phyloP scores from a whole-genome alignment of 2,113 vertebrate genomes.

The Agelaius tricolor region DNA sequence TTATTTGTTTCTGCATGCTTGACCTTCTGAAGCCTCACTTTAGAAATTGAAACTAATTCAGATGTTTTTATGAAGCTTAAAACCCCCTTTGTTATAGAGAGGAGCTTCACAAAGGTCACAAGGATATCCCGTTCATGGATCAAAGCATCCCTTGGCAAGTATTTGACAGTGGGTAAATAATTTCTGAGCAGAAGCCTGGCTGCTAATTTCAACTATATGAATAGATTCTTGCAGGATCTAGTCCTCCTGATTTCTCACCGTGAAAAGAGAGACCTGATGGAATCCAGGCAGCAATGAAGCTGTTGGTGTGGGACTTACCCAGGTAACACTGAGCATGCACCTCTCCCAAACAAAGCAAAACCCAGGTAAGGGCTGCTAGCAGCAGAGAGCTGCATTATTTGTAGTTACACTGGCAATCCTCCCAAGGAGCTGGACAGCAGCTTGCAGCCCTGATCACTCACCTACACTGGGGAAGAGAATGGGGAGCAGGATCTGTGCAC shows the following conservation, averaged over 20 bases:
- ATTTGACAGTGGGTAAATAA: not conserved
- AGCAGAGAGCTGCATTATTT: not conserved
- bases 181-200: not conserved
- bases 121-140: not conserved
- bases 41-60: not conserved
- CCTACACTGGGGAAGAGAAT: not conserved
- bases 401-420: not conserved
- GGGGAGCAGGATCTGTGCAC: not conserved
- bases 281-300: not conserved
- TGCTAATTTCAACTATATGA: not conserved
- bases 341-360: not conserved
- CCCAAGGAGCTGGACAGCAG: not conserved
- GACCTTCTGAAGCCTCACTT: not conserved
- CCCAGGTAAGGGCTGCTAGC: not conserved
- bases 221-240: not conserved
- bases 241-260: not conserved
- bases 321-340: not conserved
- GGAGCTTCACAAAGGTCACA: not conserved
- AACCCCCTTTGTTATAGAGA: not conserved
- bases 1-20: not conserved
- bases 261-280: not conserved
- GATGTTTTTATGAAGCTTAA: not conserved
- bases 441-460: fast-evolving
- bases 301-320: not conserved
- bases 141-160: not conserved